Percentiles rank a stretch among this genome's conserved stretches.
Conservation (phyloP, 2,113 vertebrate species). For the Boulengeromyrus knoepffleri region DNA sequence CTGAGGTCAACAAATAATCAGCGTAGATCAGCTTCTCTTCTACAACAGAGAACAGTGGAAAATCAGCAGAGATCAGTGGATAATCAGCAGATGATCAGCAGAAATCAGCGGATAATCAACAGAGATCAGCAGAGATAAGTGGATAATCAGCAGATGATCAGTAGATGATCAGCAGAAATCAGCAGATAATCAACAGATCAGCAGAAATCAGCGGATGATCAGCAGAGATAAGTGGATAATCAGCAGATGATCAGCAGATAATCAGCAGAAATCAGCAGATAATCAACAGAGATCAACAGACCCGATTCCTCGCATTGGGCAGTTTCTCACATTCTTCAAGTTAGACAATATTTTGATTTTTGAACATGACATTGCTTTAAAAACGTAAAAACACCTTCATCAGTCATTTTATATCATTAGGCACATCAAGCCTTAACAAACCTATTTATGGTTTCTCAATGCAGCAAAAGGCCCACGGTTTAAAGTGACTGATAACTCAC, state of each 20-base stretch:
- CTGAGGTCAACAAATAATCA: not conserved
- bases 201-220: too few species aligned
- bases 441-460: not conserved
- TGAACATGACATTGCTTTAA: not conserved
- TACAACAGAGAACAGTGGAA: not conserved
- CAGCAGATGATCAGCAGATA: too few species aligned
- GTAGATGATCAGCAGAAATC: too few species aligned
- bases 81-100: not conserved
- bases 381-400: not conserved
- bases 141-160: too few species aligned
- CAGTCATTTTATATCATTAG: not conserved
- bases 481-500: not conserved
- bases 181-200: too few species aligned
- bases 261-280: too few species aligned
- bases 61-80: not conserved
- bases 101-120: not conserved
- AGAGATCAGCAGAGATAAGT: not conserved
- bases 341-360: not conserved
- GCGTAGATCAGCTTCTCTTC: not conserved
- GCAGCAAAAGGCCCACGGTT: not conserved
- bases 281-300: not conserved
- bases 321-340: not conserved
- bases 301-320: not conserved
- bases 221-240: too few species aligned
- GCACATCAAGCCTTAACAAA: not conserved